These are phyloP conservation scores for Diarsia rubi DNA, from an alignment of 2,888 invertebrate genomes.

Conservation along the genomic window DNA sequence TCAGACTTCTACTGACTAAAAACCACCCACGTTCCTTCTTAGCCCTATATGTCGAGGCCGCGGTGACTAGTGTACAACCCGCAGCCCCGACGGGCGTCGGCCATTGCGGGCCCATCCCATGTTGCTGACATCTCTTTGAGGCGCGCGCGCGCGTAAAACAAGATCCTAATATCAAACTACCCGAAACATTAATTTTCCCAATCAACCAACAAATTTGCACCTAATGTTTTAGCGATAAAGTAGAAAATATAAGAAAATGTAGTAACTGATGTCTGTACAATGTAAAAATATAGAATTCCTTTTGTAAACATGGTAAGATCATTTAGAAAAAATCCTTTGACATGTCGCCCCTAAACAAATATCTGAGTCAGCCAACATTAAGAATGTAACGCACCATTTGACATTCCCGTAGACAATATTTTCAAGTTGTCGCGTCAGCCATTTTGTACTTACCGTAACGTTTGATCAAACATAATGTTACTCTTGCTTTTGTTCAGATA, in stretches of 20 bases:
- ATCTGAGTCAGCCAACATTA: constrained; percentile 59
- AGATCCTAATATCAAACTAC: not conserved
- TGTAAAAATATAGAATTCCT: not conserved
- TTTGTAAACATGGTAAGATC: constrained; percentile 11
- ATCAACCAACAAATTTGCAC: too few species aligned
- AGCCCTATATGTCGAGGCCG: too few species aligned
- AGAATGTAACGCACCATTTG: constrained; percentile 62
- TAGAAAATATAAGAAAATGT: too few species aligned
- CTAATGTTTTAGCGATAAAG: too few species aligned
- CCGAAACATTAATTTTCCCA: too few species aligned
- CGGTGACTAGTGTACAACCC: too few species aligned
- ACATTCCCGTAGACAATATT: constrained; percentile 51
- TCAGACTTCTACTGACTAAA: too few species aligned
- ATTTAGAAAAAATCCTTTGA: constrained; percentile 16
- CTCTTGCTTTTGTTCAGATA: constrained; percentile 6
- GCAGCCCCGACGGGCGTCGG: too few species aligned
- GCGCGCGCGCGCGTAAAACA: not conserved
- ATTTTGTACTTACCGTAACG: constrained; percentile 37
- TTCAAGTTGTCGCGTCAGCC: constrained; percentile 37
- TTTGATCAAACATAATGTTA: constrained; percentile 25
- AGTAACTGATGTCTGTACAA: not conserved
- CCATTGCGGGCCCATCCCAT: too few species aligned
- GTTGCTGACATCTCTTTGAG: too few species aligned
- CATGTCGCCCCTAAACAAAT: constrained; percentile 30
- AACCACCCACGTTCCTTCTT: too few species aligned